Evolutionary conservation across 2,113 vertebrate species (phyloP).

Genomic region (Xyrauchen texanus): DNA sequence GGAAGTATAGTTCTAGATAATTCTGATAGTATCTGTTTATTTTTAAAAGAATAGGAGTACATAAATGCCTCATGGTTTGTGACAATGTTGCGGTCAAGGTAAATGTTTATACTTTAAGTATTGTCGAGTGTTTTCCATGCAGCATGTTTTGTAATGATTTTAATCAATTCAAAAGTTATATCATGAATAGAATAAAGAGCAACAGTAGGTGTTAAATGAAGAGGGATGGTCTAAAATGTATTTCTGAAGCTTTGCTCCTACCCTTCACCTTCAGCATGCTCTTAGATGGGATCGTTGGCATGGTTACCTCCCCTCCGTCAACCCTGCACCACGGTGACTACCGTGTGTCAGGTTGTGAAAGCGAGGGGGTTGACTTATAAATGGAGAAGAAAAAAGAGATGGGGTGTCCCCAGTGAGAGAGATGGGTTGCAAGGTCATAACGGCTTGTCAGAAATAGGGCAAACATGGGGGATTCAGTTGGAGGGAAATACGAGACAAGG

Average conservation of each 20-base stretch:
- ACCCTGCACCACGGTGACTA: constrained; percentile 69
- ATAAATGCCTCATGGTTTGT: too few species aligned
- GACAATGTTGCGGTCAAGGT: too few species aligned
- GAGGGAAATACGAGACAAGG: constrained; percentile 72
- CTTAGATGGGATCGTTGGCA: constrained; percentile 72
- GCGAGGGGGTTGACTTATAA: constrained; percentile 34
- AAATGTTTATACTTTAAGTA: too few species aligned
- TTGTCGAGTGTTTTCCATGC: too few species aligned
- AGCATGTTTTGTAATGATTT: too few species aligned
- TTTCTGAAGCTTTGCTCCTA: neutral
- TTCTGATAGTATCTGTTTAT: too few species aligned
- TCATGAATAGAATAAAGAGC: neutral
- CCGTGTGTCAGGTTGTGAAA: constrained; percentile 68
- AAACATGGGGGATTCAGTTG: constrained; percentile 64
- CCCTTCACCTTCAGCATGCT: constrained; percentile 48
- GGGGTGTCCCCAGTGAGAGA: constrained; percentile 68
- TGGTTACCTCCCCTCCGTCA: constrained; percentile 66
- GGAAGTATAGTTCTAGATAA: too few species aligned
- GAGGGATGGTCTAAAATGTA: neutral
- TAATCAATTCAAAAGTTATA: too few species aligned
- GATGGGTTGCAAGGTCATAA: constrained; percentile 73
- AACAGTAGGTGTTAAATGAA: neutral
- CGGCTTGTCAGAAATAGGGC: constrained; percentile 73
- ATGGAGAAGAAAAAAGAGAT: constrained; percentile 46
- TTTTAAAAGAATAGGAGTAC: too few species aligned